Base-by-base conservation (phyloP, 1,140 invertebrate species). In the Trissolcus basalis region DNA sequence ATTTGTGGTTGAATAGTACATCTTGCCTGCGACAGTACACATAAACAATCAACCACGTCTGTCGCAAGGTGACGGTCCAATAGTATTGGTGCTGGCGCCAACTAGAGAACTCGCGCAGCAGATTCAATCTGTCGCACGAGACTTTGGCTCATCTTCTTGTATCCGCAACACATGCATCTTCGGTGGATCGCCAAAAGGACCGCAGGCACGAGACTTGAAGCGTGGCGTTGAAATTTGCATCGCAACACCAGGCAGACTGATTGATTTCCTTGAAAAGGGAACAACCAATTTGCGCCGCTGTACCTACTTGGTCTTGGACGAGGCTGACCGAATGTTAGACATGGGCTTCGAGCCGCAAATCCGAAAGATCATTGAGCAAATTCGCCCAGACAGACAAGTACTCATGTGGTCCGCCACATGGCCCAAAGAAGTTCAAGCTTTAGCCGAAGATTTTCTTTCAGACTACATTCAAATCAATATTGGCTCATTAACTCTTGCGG, bases 331-430 rank as follows among this genome's bases (percentile, higher is more conserved):
- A 48, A 95, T 95, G 94, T 83, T 95, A 19, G 94, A 95, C 86
- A 99, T 99, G 98, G 98, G 98, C 53, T 99, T 99, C 85, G 98
- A 99, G 86, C 98, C 98, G 0, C 98, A 99, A 87, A 99, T 99
- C 82, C 91, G 97, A 39, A 98, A 98, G 86, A 99, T 99, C 71
- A 94, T 99, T 68, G 94, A 97, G 82, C 97, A 99, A 85, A 97
- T 99, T 78, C 91, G 94, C 81, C 96, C 96, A 4, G 96, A 98
- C 84, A 91, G 97, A 47, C 97, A 99, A 88, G 96, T 97, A 1
- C 90, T 99, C 2, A 99, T 99, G 98, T 99, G 97, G 96, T 97
- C 96, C 47, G 98, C 98, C n/a, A 99, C 98, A 6, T 99, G 98
- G 98, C 98, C 98, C 0, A 98, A 98, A 87, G 97, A 99, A 89